Evolutionary conservation across 2,888 invertebrate species (phyloP).

Genomic region (Drosophila meridiana): DNA sequence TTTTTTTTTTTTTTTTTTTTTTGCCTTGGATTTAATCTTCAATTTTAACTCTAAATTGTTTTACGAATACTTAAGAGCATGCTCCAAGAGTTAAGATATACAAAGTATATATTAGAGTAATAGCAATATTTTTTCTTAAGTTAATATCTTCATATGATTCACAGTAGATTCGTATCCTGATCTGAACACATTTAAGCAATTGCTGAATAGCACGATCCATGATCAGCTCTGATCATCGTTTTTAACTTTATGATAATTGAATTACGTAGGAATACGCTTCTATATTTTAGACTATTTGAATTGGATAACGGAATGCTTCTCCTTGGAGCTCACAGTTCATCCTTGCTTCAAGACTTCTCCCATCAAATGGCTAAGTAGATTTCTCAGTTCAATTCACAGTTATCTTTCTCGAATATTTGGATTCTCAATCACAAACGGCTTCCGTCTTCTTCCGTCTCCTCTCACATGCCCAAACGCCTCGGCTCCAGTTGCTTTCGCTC

Average conservation of each 20-base stretch:
- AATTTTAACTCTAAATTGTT: neutral
- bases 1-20: too few relatives aligned
- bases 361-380: neutral
- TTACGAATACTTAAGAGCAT: neutral
- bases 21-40: neutral
- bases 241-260: too few relatives aligned
- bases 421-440: neutral
- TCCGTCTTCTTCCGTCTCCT: neutral
- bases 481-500: slow-evolving; percentile 17
- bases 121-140: neutral
- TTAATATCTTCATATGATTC: neutral
- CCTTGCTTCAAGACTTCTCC: neutral
- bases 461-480: slow-evolving; percentile 25
- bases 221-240: too few relatives aligned
- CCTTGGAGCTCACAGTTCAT: neutral
- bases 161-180: neutral
- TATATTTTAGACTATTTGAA: too few relatives aligned
- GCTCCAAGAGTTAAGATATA: neutral
- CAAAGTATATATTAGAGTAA: neutral
- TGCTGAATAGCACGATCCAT: neutral
- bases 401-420: neutral
- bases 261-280: too few relatives aligned
- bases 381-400: neutral
- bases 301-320: neutral
- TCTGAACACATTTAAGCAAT: neutral